Evolutionary conservation across 64 coral and sea anemone genomes (phyloP), one percentile per base, ranked within the genome.

Genomic region (Trachythela sp.): DNA sequence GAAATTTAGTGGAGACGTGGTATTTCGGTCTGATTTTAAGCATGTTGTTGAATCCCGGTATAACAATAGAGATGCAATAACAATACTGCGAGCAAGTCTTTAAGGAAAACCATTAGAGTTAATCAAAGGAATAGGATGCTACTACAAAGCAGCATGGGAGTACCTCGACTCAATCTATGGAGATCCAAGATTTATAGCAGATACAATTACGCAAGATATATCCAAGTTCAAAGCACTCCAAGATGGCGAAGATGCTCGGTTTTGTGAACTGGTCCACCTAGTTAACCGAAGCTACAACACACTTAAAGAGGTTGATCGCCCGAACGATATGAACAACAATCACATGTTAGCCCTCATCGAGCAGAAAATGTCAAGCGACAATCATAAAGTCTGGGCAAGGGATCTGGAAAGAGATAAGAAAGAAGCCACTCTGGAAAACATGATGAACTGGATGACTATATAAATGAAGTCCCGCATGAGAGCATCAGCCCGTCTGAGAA

Each of bases 261-360:
- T 77, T 77, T 77, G 71, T 77, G 71, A 77, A 35, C 71, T 77
- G 2, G 71, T 77, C 13, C 71, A 77, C 30, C 71, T 77, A 2
- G 71, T 77, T 6, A 77, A 77, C 17, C 2, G 71, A 29, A 77
- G 71, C 32, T 77, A 77, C 17, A 77, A 77, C 31, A 77, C 71
- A 2, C 71, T 77, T 15, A 77, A 77, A 35, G 71, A 77, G 30
- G 71, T 35, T 5, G 71, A n/a, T 5, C 29, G 71, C 2, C 71
- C 71, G 2, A 2, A 77, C 17, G 71, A 77, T 18, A 77, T 77
- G 71, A 35, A 77, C 71, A 77, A 77, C 17, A 77, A 77, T 27
- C 71, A 77, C 32, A 77, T 77, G 71, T 36, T 77, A 35, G 71
- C 71, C 17, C 2, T 77, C 6, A 77, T 77, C 2, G 71, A 77